Percentiles rank a stretch among this genome's conserved stretches.
Conservation (phyloP, 2,888 invertebrate species). For the Meiosimyza decipiens region DNA sequence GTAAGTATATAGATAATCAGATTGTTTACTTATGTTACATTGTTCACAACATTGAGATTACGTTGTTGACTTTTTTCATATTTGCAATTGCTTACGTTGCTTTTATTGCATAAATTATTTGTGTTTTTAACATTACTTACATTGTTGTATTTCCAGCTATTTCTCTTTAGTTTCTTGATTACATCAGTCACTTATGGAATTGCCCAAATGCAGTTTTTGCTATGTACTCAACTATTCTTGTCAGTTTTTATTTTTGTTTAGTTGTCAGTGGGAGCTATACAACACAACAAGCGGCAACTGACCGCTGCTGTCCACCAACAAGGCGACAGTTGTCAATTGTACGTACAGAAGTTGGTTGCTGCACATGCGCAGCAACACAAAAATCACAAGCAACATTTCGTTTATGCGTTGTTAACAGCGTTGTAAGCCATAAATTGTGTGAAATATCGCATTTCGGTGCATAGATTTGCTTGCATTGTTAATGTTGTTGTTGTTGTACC, state of each 20-base stretch:
- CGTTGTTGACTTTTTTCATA: too few species aligned
- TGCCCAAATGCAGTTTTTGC: too few species aligned
- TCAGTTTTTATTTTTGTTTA: background rate
- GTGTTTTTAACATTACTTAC: too few species aligned
- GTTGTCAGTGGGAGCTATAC: conserved; percentile 14
- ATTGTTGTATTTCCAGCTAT: too few species aligned
- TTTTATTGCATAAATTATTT: too few species aligned
- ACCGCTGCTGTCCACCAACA: background rate
- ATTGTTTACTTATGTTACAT: too few species aligned
- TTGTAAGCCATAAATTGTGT: conserved; percentile 66
- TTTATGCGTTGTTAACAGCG: conserved; percentile 53
- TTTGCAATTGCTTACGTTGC: too few species aligned
- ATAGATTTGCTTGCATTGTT: conserved; percentile 41
- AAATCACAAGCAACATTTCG: conserved; percentile 31
- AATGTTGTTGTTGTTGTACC: conserved; percentile 20
- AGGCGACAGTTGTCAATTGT: background rate
- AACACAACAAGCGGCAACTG: background rate
- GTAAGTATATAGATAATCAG: too few species aligned
- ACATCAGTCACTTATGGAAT: too few species aligned
- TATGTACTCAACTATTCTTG: background rate
- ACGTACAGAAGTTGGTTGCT: background rate
- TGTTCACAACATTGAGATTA: too few species aligned
- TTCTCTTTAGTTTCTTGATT: too few species aligned
- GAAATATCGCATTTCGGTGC: conserved; percentile 66
- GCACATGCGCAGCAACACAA: conserved; percentile 12